Evolutionary conservation across 2,797 vertebrate species (phyloP).

Genomic region (Balearica regulorum): DNA sequence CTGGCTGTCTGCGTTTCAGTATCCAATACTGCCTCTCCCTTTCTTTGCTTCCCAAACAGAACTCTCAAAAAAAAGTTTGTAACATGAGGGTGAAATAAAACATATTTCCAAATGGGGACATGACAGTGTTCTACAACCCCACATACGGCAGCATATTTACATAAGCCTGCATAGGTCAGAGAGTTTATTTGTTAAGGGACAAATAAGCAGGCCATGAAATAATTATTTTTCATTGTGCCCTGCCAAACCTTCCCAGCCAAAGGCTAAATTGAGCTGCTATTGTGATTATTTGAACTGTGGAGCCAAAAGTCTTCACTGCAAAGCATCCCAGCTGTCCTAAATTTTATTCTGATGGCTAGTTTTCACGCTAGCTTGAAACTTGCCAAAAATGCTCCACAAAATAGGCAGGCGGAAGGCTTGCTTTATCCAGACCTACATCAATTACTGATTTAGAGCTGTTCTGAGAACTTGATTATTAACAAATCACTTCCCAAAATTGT

Average conservation of each 20-base stretch:
- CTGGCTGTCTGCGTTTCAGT: constrained; percentile 28
- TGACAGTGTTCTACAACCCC: constrained; percentile 42
- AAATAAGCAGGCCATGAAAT: constrained; percentile 84
- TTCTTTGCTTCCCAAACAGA: constrained; percentile 24
- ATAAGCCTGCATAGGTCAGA: constrained; percentile 74
- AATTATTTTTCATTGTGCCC: constrained; percentile 84
- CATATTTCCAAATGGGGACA: constrained; percentile 68
- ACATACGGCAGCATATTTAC: constrained; percentile 71
- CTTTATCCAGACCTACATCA: constrained; percentile 74
- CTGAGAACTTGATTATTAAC: constrained; percentile 79
- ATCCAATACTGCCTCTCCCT: not conserved
- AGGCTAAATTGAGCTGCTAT: constrained; percentile 81
- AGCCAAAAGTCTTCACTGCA: constrained; percentile 81
- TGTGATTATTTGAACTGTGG: constrained; percentile 80
- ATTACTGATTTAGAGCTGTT: constrained; percentile 76
- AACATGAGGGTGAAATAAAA: constrained; percentile 52
- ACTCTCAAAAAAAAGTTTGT: constrained; percentile 42
- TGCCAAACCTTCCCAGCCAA: constrained; percentile 82
- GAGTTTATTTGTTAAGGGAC: constrained; percentile 79
- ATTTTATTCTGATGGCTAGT: constrained; percentile 80
- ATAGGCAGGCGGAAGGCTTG: constrained; percentile 66
- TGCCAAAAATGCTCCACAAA: constrained; percentile 77
- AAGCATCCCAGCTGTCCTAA: constrained; percentile 82
- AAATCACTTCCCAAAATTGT: constrained; percentile 77
- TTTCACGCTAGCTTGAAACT: constrained; percentile 75